Evolutionary conservation across 2,888 invertebrate genomes (phyloP), one percentile per base, ranked within the genome.

Genomic region (Ischnus inquisitorius): DNA sequence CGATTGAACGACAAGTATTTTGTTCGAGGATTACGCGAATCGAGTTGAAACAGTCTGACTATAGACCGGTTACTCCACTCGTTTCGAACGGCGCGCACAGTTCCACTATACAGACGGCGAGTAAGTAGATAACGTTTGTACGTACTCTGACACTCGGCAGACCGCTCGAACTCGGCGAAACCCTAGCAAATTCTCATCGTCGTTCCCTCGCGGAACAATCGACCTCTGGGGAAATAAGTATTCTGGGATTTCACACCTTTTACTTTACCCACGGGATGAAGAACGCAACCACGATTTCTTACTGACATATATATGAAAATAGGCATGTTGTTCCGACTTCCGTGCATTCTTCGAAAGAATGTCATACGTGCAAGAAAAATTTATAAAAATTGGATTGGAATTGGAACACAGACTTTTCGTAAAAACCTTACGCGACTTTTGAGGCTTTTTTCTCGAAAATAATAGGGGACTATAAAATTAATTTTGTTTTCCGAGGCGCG

Each of bases 151-250:
- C 77, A 48, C 41, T 12, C 48, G 60, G 57, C 41, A 41, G 76
- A 3, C 43, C 28, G 43, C 41, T 75, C 46, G 28, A 43, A 48
- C 39, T 51, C 57, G 54, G n/a, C 43, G 51, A 48, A 75, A 43
- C 34, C 28, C 43, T 41, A 19, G 51, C 48, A 19, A 72, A 74
- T 78, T 78, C 72, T 77, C 82, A 77, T 71, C 64, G 67, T 34
- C 67, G 51, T 82, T 51, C 51, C 60, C 14, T 77, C 46, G 28
- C 57, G 39, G 19, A 48, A 54, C 43, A 72, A 74, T 60, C 60
- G 78, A 43, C 46, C 72, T 62, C 78, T 14, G 34, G 68, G 77
- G 78, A 82, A 72, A 78, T 82, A 62, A 78, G 78, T 46, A 41
- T 60, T 68, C 78, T 16, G 67, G 34, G 68, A 74, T 78, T 78